Percentiles rank a stretch among this genome's conserved stretches.
phyloP scores from a whole-genome alignment of 2,113 vertebrate genomes.

The Siniperca knerii region DNA sequence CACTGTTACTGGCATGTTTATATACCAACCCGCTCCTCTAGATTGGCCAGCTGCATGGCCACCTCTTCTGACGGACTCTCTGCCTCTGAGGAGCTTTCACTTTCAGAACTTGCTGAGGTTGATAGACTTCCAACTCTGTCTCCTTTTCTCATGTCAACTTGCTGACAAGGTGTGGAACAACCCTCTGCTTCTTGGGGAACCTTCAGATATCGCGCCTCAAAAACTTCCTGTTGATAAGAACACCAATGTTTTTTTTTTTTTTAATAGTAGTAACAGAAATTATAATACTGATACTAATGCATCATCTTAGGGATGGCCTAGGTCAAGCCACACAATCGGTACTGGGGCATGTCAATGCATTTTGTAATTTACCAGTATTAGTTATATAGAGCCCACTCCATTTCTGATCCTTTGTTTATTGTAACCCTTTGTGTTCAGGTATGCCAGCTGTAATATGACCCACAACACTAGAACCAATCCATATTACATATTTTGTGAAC shows the following conservation, averaged over 20 bases:
- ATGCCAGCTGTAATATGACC: background rate
- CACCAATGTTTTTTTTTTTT: background rate
- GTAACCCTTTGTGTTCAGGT: background rate
- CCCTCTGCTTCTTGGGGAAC: constrained; percentile 84
- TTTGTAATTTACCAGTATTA: background rate
- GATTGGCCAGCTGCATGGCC: constrained; percentile 75
- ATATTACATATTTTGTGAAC: background rate
- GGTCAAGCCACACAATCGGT: background rate
- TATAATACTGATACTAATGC: background rate
- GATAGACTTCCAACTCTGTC: constrained; percentile 47
- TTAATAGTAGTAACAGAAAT: background rate
- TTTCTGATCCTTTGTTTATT: background rate
- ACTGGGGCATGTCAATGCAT: background rate
- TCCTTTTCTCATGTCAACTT: constrained; percentile 33
- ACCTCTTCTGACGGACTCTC: constrained; percentile 82
- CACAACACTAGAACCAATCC: background rate
- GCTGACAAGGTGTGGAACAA: constrained; percentile 14
- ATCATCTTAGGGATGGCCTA: background rate
- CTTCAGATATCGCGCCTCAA: constrained; percentile 90
- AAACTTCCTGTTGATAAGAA: constrained; percentile 87
- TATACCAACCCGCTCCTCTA: constrained; percentile 88
- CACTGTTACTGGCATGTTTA: background rate
- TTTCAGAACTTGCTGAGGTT: constrained; percentile 79
- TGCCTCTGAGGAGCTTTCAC: constrained; percentile 81
- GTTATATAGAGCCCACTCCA: background rate